Evolutionary conservation across 2,113 vertebrate species (phyloP).

Genomic region (Phoxinus phoxinus): DNA sequence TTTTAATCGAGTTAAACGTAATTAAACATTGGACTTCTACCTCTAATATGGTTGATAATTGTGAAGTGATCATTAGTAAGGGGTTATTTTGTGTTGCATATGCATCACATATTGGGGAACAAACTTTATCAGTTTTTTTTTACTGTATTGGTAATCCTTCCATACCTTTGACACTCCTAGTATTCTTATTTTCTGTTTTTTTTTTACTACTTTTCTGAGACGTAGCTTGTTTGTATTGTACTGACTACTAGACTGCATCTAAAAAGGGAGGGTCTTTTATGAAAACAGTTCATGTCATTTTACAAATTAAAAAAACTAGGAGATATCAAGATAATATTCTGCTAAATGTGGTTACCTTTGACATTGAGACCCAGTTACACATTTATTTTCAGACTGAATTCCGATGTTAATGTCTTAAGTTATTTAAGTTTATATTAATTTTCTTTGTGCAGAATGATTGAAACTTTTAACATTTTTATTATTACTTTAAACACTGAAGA

Average conservation of each 20-base stretch:
- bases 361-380: background rate
- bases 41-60: slow-evolving; percentile 43
- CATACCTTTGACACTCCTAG: slow-evolving; percentile 12
- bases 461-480: background rate
- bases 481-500: slow-evolving; percentile 1
- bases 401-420: slow-evolving; percentile 10
- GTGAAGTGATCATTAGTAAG: slow-evolving; percentile 30
- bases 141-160: background rate
- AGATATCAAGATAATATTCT: background rate
- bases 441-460: slow-evolving; percentile 56
- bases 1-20: slow-evolving; percentile 27
- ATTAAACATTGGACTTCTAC: slow-evolving; percentile 44
- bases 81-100: slow-evolving; percentile 24
- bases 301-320: background rate
- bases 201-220: background rate
- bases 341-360: background rate
- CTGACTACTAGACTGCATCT: background rate
- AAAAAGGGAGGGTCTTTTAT: background rate
- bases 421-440: slow-evolving; percentile 8
- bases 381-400: background rate
- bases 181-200: background rate
- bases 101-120: background rate
- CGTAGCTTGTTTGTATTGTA: background rate
- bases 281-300: background rate
- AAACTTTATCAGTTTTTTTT: background rate